Evolutionary conservation across 2,113 vertebrate species (phyloP), one percentile per base, ranked within the genome.

Genomic region (Rhabdornis inornatus): DNA sequence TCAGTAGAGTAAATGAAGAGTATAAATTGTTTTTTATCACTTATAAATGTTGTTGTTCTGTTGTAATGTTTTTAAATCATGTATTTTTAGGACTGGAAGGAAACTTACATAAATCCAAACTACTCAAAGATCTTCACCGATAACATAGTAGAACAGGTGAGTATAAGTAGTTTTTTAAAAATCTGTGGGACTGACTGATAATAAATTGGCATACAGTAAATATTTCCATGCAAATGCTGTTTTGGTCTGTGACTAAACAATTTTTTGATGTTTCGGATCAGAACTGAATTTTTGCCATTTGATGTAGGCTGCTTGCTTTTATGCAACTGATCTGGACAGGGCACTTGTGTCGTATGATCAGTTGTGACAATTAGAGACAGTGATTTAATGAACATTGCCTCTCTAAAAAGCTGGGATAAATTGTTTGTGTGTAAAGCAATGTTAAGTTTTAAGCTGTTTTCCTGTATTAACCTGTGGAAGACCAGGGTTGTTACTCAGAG

Each of bases 71-170:
- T 92, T 25, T 8, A 52, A 86, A 74, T 69, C 0, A 27, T 82
- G 6, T 5, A 13, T 56, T 89, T 81, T 82, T 97, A 99, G 99
- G 99, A 99, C 92, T 99, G 99, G 99, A 99, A 98, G 82, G 99
- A 99, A 96, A 99, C 99, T n/a, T 99, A 99, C 86, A 99, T 99
- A 95, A 98, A 99, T 94, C 91, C 97, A 50, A 99, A 99, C 97
- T 99, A 99, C 96, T 98, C 98, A 27, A 98, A 97, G 61, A 99
- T 99, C 91, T 99, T 99, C 95, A 99, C 99, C n/a, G 98, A 99
- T 90, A 99, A 98, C 92, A 96, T 98, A 96, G 95, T 99, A 91
- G 99, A 99, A 79, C 98, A 99, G 98, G 99, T 99, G 74, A 37
- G 97, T 97, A 39, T 53, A 84, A 83, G 22, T 42, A 42, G 18